Evolutionary conservation across 2,113 vertebrate genomes (phyloP), one percentile per base, ranked within the genome.

Genomic region (Scomber scombrus): DNA sequence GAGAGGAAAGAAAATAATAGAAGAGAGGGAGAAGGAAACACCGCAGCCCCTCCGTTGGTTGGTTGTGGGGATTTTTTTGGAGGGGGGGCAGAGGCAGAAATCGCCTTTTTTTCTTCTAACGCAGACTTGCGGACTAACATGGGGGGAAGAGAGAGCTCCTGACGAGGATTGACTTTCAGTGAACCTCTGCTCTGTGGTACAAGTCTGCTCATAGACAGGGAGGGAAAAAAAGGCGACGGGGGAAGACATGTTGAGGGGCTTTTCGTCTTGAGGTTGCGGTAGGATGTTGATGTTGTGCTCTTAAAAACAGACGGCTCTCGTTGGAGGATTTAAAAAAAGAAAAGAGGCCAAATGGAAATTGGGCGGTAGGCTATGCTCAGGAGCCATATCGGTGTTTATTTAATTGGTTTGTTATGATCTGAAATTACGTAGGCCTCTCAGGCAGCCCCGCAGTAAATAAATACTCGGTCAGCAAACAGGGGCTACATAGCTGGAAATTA

Each of bases 231-330:
- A 79, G 85, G 88, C 85, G 87, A 85, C 78, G 71, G 71, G 89
- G 90, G 93, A 92, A 80, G 92, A 93, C 91, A 91, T 89, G 92
- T 91, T 84, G 78, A 88, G 90, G 81, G 82, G 65, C 23, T 87
- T 81, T 78, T 87, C 86, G 85, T 84, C 90, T 90, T 93, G 85
- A 90, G 91, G 89, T 82, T 82, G 85, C 85, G 86, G 86, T 92
- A 86, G 92, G 91, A 86, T 92, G 86, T 91, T 85, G 75, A 87
- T 82, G 76, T 86, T 75, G 52, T 78, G 72, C 80, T 87, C 61
- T 75, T 87, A 43, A 76, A 71, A 50, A 62, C 73, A 73, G 65
- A 71, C 80, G 47, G 68, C 46, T 64, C 80, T 88, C 54, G 68
- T 29, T 65, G 45, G 40, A 43, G 54, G 2, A 26, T 26, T 26